Evolutionary conservation across 2,797 vertebrate genomes (phyloP), one percentile per base, ranked within the genome.

Genomic region (Oreortyx pictus): DNA sequence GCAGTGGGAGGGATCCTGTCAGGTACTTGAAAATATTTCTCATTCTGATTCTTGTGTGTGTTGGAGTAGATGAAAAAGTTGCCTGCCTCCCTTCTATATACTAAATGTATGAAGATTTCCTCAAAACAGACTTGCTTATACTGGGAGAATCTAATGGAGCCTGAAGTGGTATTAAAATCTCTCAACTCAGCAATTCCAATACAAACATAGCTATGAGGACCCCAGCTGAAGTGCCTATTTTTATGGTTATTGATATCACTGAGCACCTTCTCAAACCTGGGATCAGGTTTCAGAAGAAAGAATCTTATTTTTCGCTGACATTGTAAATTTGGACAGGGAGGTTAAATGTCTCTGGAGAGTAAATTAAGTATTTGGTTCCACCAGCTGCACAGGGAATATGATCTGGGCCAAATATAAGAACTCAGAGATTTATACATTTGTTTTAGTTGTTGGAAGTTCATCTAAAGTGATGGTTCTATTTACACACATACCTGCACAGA

Each of bases 251-350:
- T 95, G 95, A 94, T 96, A 97, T 92, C 91, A 89, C 70, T 74
- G 79, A 57, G 54, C 54, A 33, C n/a, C 54, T 33, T 57, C n/a
- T n/a, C n/a, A 57, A 57, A 33, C 43, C 37, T 50, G 62, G 92
- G 89, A 81, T 98, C 94, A 79, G 83, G 83, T 98, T 98, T 97
- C 97, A 93, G 88, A 91, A 85, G 65, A 92, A 96, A 97, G 96
- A 97, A 97, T 97, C 95, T 97, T 96, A 94, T 94, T 97, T 98
- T 98, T 98, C 49, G 92, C 97, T 98, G 98, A 98, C 97, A 95
- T 96, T 94, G 97, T 97, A 96, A 96, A 96, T 97, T 92, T 96
- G 95, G 92, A 94, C 89, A 92, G 90, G 94, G 87, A 96, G 93
- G 86, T 75, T 65, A 88, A 86, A 95, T 78, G 88, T 95, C 94